phyloP scores from a whole-genome alignment of 2,113 vertebrate species.

The Eretmodus cyanostictus region DNA sequence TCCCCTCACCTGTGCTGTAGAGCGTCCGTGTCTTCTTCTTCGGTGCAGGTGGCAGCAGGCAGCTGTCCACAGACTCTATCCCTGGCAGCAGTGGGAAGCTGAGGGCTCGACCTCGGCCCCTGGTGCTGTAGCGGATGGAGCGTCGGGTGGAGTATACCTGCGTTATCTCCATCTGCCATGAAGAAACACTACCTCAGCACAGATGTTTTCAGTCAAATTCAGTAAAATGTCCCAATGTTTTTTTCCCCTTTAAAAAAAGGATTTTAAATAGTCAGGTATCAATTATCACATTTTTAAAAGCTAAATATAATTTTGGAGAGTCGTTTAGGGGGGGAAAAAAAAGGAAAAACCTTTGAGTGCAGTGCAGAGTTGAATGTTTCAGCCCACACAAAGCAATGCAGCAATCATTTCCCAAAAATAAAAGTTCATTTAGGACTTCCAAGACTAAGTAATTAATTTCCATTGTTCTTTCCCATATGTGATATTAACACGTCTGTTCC shows the following conservation, averaged over 20 bases:
- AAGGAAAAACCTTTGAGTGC: background rate
- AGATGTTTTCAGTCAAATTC: background rate
- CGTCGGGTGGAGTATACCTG: conserved; percentile 44
- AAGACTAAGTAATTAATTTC: background rate
- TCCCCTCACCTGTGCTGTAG: conserved; percentile 79
- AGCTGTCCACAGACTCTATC: conserved; percentile 39
- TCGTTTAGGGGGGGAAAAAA: rapidly evolving
- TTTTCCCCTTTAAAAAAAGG: background rate
- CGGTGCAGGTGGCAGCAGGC: conserved; percentile 44
- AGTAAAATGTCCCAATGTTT: background rate
- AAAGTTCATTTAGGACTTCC: background rate
- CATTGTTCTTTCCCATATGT: background rate
- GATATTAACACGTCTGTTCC: background rate
- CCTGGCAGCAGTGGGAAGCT: conserved; percentile 30
- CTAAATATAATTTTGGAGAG: background rate
- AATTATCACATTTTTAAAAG: background rate
- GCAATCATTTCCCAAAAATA: background rate
- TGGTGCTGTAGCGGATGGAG: conserved; percentile 61
- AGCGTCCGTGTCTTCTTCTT: conserved; percentile 89
- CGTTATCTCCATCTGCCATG: conserved; percentile 52
- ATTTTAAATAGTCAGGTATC: background rate
- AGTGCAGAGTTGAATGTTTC: background rate
- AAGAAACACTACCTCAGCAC: background rate
- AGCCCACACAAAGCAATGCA: background rate
- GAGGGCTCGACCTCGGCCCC: conserved; percentile 17